Percentiles rank a stretch among this genome's conserved stretches.
Evolutionary conservation across 2,888 invertebrate species (phyloP).

Genomic region (Uropetala carovei): DNA sequence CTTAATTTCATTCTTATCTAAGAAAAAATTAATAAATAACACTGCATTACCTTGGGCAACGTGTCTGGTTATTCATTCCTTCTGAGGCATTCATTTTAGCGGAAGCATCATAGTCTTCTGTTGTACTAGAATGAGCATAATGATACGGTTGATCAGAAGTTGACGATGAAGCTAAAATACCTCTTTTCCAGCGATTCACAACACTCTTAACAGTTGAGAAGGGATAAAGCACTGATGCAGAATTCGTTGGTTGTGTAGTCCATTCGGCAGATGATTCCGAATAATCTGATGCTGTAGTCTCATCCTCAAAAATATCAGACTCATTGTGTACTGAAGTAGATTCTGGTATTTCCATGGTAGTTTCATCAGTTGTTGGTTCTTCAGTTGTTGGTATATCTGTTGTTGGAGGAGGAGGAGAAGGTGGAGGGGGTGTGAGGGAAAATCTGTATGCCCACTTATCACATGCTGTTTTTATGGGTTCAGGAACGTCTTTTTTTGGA

Average conservation of each 20-base stretch:
- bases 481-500: conserved; percentile 3
- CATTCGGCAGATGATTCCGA: background rate
- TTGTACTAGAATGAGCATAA: conserved; percentile 11
- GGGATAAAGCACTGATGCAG: background rate
- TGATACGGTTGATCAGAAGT: background rate
- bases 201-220: conserved; percentile 31
- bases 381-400: background rate
- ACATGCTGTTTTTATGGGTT: background rate
- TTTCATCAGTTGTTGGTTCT: background rate
- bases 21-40: background rate
- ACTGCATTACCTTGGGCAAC: background rate
- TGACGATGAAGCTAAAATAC: background rate
- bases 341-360: background rate
- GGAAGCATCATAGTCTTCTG: background rate
- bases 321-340: background rate
- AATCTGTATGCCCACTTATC: conserved; percentile 58
- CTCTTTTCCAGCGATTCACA: conserved; percentile 47
- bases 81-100: background rate
- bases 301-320: background rate
- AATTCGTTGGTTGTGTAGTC: background rate
- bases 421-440: conserved; percentile 36
- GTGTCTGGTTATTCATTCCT: background rate
- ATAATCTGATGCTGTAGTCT: background rate
- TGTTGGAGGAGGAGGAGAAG: background rate
- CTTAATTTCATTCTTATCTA: no score